Evolutionary conservation across 2,113 vertebrate genomes (phyloP), one percentile per base, ranked within the genome.

Genomic region (Phyllopteryx taeniolatus): DNA sequence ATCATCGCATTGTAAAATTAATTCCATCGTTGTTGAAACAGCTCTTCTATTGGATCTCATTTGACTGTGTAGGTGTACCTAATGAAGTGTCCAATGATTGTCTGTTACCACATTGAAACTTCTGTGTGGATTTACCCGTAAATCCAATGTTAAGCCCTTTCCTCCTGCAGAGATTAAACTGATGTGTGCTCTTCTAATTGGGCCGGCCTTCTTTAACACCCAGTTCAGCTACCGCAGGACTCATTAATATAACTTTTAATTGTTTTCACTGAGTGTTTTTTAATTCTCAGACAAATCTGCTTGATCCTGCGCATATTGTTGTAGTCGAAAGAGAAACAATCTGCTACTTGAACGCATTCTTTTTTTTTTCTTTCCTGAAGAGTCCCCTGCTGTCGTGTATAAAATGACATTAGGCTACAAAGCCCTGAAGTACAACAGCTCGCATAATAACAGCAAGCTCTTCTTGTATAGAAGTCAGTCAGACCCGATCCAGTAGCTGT

Each of bases 161-260:
- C 39, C 19, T 12, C 39, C 42, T 27, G 63, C 43, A 44, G 63
- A 65, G 63, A 46, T 65, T 65, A 65, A 65, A 65, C 5, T 27
- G n/a, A 44, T 64, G 63, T 65, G n/a, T 22, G 62, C 42, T 65
- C 13, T 65, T 63, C 43, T 44, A 65, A 65, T 65, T 65, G 42
- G n/a, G 1, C n/a, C 63, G 22, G 63, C n/a, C 63, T 46, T 46
- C 43, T 65, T 43, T 27, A 46, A 65, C 43, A 27, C 13, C 20
- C 22, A 11, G 19, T 43, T 42, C 15, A 22, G 35, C 39, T 43
- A 43, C 39, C 62, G 5, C 39, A 27, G 6, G n/a, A 31, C 63
- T 65, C 63, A 65, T 15, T 65, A 22, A 46, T 47, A 65, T 22
- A 22, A 65, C 42, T 46, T 65, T 65, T 46, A 65, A 65, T 65